Conservation (phyloP, 2,888 invertebrate genomes). For the Tubiluchus corallicola region DNA sequence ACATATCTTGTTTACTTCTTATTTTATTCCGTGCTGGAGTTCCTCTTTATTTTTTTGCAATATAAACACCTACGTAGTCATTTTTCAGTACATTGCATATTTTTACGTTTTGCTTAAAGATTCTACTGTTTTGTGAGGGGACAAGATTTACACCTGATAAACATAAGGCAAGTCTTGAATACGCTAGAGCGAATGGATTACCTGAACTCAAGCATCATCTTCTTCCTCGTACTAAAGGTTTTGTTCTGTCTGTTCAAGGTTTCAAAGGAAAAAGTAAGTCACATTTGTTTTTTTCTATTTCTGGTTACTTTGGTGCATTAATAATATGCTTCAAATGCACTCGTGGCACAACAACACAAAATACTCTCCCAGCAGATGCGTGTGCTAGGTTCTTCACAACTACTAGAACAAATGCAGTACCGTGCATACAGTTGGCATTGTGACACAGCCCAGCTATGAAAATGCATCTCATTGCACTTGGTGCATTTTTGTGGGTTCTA, state of each 20-base stretch:
- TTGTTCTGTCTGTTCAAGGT: constrained; percentile 61
- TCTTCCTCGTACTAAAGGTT: constrained; percentile 85
- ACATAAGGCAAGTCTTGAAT: constrained; percentile 64
- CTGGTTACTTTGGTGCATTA: neutral
- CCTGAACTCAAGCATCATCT: constrained; percentile 70
- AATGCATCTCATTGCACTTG: too few relatives aligned
- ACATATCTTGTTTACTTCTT: too few relatives aligned
- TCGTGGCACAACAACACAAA: too few relatives aligned
- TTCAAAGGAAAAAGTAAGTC: constrained; percentile 40
- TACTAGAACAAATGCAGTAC: too few relatives aligned
- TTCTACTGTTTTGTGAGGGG: constrained; percentile 77
- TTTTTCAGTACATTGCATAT: neutral
- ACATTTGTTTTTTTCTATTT: neutral
- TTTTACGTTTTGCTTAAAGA: constrained; percentile 32
- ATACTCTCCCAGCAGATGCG: too few relatives aligned
- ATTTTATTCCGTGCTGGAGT: too few relatives aligned
- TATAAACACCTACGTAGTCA: neutral
- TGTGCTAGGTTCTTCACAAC: too few relatives aligned
- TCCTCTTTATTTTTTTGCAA: neutral
- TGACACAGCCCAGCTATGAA: too few relatives aligned
- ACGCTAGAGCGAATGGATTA: constrained; percentile 65
- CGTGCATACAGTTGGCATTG: too few relatives aligned
- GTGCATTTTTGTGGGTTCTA: too few relatives aligned
- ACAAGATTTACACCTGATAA: constrained; percentile 74
- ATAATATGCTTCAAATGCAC: too few relatives aligned